A percentile compares a stretch with the other conserved stretches of the same genome.
These are phyloP conservation scores for Aspidoscelis tigris DNA, from an alignment of 2,113 vertebrate species.

Conservation along the genomic window DNA sequence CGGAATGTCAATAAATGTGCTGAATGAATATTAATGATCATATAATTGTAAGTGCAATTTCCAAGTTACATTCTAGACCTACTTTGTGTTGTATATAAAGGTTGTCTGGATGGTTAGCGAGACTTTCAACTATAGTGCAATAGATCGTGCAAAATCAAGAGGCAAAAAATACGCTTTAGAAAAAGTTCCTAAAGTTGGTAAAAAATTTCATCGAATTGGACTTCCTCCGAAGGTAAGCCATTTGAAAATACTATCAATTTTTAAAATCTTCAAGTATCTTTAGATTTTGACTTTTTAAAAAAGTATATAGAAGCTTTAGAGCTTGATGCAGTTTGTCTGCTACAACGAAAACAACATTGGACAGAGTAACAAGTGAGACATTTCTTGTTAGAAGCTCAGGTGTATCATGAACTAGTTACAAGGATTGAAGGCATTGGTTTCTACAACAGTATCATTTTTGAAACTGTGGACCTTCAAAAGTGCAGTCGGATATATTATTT, in stretches of 20 bases:
- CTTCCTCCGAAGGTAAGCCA: constrained; percentile 92
- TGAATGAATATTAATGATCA: background rate
- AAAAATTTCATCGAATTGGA: constrained; percentile 95
- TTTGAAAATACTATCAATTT: constrained; percentile 5
- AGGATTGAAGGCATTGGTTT: background rate
- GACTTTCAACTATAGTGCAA: constrained; percentile 95
- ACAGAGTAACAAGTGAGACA: background rate
- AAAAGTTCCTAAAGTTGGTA: constrained; percentile 96
- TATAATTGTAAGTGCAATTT: background rate
- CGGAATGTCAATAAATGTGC: background rate
- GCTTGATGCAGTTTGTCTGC: background rate
- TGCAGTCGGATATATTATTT: background rate
- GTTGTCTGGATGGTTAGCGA: constrained; percentile 94
- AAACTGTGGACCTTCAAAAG: background rate
- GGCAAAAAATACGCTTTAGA: constrained; percentile 98
- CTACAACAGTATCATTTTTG: background rate
- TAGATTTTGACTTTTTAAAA: background rate
- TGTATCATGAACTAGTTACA: no score
- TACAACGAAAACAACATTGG: background rate
- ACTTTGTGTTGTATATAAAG: constrained; percentile 70
- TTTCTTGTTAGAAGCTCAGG: background rate
- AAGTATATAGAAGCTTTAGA: background rate
- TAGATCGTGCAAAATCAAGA: constrained; percentile 95
- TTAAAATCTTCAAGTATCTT: background rate
- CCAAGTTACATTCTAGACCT: constrained; percentile 32